Evolutionary conservation across 2,888 invertebrate genomes (phyloP).

Genomic region (Notocelia uddmanniana): DNA sequence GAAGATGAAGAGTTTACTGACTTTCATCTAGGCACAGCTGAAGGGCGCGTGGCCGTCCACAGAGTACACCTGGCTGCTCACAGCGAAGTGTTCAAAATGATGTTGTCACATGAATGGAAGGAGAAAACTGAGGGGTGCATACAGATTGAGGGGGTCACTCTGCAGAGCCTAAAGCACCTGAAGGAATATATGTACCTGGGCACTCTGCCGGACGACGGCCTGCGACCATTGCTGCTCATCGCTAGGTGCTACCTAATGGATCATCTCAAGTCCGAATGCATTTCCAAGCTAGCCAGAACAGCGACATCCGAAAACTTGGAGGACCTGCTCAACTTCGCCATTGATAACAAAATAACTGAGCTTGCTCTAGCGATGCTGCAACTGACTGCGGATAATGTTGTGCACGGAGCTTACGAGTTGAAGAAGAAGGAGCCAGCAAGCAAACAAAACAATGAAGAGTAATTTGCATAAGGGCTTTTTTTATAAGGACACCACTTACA

Average conservation of each 20-base stretch:
- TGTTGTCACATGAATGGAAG: slow-evolving; percentile 64
- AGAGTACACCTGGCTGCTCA: slow-evolving; percentile 62
- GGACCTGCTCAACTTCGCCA: slow-evolving; percentile 63
- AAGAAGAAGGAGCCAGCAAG: slow-evolving; percentile 10
- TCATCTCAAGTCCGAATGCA: slow-evolving; percentile 62
- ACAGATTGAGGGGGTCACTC: slow-evolving; percentile 59
- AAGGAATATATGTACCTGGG: slow-evolving; percentile 65
- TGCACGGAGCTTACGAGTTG: slow-evolving; percentile 55
- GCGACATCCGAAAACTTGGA: slow-evolving; percentile 53
- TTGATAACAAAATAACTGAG: slow-evolving; percentile 59
- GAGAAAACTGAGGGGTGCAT: slow-evolving; percentile 61
- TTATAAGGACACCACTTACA: too few species aligned
- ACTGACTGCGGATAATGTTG: slow-evolving; percentile 56
- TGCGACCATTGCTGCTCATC: slow-evolving; percentile 62
- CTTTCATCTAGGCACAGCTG: slow-evolving; percentile 65
- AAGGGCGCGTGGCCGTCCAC: slow-evolving; percentile 64
- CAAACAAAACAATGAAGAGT: background rate
- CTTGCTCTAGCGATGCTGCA: slow-evolving; percentile 58
- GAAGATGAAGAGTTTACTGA: slow-evolving; percentile 64
- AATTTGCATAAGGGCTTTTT: too few species aligned
- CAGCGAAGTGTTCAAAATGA: slow-evolving; percentile 62
- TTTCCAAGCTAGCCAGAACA: slow-evolving; percentile 56
- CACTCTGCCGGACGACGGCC: slow-evolving; percentile 56
- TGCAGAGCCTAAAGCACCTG: slow-evolving; percentile 58
- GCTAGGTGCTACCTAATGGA: slow-evolving; percentile 66